These are phyloP conservation scores for Nesometra sesokonis DNA, from an alignment of 35 echinoderm and acorn worm genomes.

Conservation along the genomic window DNA sequence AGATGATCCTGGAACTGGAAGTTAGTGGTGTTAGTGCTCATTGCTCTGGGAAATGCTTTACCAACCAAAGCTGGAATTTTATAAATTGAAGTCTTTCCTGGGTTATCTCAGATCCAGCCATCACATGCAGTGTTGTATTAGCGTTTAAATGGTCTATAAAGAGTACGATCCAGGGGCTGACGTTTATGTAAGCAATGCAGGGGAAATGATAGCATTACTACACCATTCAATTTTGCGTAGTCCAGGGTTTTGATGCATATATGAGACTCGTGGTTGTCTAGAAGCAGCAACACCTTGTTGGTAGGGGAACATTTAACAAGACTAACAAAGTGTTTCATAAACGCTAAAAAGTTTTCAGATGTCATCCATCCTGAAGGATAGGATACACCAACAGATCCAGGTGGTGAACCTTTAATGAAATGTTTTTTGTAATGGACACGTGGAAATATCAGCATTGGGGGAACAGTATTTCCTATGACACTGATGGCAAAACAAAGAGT, in stretches of 20 bases:
- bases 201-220: conserved; percentile 11
- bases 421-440: no score
- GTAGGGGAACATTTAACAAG: no score
- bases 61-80: background rate
- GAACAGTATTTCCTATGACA: no score
- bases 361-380: no score
- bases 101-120: background rate
- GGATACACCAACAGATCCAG: no score
- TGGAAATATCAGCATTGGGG: no score
- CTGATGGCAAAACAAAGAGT: no score
- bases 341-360: no score
- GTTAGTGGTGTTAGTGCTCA: conserved; percentile 2
- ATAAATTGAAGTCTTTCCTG: conserved; percentile 6
- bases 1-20: no score
- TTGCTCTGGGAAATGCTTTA: conserved; percentile 7
- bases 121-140: background rate
- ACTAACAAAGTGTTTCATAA: no score
- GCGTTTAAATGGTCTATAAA: background rate
- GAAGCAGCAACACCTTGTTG: background rate
- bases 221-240: conserved; percentile 6
- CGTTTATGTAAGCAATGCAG: conserved; percentile 20
- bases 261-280: conserved; percentile 28
- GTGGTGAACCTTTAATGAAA: no score
- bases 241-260: conserved; percentile 12
- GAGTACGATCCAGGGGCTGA: conserved; percentile 14